phyloP scores from a whole-genome alignment of 2,797 vertebrate genomes.

The Bradypodion pumilum region DNA sequence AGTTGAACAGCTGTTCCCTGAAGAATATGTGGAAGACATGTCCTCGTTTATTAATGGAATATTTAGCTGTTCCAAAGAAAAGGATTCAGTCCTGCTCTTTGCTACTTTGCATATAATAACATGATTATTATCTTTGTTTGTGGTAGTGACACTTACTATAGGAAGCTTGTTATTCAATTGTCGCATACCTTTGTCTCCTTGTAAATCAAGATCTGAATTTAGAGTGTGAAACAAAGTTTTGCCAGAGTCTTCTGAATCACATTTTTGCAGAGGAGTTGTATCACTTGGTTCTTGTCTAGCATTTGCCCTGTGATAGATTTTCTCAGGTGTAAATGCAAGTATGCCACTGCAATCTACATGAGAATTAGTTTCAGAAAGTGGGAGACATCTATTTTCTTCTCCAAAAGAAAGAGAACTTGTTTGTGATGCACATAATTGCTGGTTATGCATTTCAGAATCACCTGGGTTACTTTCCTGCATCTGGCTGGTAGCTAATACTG shows the following conservation, averaged over 20 bases:
- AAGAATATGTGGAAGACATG: constrained; percentile 14
- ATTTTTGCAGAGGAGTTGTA: constrained; percentile 37
- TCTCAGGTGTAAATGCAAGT: constrained; percentile 19
- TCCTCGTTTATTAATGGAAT: constrained; percentile 43
- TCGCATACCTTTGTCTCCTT: constrained; percentile 10
- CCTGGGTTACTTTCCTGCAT: constrained; percentile 66
- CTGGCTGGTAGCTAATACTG: constrained; percentile 45
- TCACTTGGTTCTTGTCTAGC: constrained; percentile 19
- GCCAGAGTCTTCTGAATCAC: not conserved
- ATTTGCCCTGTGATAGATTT: not conserved
- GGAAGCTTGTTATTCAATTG: constrained; percentile 12
- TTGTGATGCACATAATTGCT: constrained; percentile 42
- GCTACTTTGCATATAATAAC: not conserved
- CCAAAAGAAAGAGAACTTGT: constrained; percentile 62
- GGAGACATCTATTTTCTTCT: constrained; percentile 61
- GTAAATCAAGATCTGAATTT: constrained; percentile 8
- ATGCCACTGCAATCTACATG: constrained; percentile 14
- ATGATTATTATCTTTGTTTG: constrained; percentile 14
- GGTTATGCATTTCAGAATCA: constrained; percentile 58
- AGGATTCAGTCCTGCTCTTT: constrained; percentile 19
- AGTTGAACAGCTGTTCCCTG: constrained; percentile 31
- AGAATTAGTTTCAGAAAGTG: constrained; percentile 47
- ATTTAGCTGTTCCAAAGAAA: constrained; percentile 20
- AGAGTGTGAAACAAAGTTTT: accelerated
- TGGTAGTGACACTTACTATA: constrained; percentile 17